These are phyloP conservation scores for Enteromius unitaeniatus DNA, from an alignment of 2,797 vertebrate genomes.

Conservation along the genomic window DNA sequence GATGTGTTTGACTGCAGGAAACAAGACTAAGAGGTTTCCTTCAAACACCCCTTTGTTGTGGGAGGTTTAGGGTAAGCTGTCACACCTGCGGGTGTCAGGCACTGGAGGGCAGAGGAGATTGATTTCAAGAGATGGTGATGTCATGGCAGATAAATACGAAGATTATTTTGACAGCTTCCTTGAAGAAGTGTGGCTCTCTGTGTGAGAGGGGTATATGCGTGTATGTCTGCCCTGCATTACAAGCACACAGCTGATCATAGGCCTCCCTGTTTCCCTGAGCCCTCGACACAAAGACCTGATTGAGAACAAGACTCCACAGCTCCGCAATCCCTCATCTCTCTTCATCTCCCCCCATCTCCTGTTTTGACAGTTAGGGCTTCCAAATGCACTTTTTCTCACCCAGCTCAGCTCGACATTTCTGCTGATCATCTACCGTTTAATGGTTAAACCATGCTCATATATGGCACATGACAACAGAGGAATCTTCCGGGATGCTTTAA, in stretches of 20 bases:
- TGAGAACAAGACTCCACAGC: conserved; percentile 64
- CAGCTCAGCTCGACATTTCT: neutral
- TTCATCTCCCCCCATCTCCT: conserved; percentile 57
- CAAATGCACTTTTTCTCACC: conserved; percentile 11
- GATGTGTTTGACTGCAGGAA: conserved; percentile 35
- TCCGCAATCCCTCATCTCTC: conserved; percentile 44
- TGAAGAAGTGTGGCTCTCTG: conserved; percentile 7
- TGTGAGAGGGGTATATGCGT: conserved; percentile 50
- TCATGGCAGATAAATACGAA: neutral
- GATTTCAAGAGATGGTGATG: conserved; percentile 15
- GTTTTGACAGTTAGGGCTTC: conserved; percentile 37
- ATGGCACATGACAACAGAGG: neutral
- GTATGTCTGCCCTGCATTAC: conserved; percentile 75
- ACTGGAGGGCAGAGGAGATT: neutral
- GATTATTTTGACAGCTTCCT: conserved; percentile 2
- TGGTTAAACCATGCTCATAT: conserved; percentile 31
- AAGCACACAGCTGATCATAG: conserved; percentile 78
- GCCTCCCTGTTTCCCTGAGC: conserved; percentile 75
- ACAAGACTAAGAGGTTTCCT: conserved; percentile 41
- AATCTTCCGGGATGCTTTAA: neutral
- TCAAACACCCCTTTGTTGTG: conserved; percentile 49
- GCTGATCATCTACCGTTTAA: neutral
- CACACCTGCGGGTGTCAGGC: conserved; percentile 7
- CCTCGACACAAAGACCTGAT: conserved; percentile 78
- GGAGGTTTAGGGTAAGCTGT: conserved; percentile 10